Base-by-base conservation (phyloP, 2,113 vertebrate genomes). In the Leptobrachium ailaonicum region DNA sequence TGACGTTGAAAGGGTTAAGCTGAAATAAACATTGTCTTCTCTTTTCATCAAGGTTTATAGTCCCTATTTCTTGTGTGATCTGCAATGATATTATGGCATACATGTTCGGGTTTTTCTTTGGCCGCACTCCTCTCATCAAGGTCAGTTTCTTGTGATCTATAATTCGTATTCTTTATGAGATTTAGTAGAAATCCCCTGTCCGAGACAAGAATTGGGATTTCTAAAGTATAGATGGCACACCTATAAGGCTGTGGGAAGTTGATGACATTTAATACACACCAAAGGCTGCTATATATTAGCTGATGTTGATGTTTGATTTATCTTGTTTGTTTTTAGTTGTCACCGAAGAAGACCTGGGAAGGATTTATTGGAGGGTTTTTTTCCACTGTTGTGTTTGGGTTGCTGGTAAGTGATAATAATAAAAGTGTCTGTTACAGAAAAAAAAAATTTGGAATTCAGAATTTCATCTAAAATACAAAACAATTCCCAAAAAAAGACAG, bases 91-190 rank as follows among this genome's bases (percentile, higher is more conserved):
- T 99, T 76, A 99, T 99, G 98, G 97, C 98, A 1, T 99, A 99
- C 89, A 99, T 99, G 98, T 99, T 99, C n/a, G 98, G 98, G 0
- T 99, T 99, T 91, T 99, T 99, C 92, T 99, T 99, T 0, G 98
- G 97, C 73, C 96, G 97, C 82, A 99, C 97, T 0, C 97, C 98
- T 0, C 96, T 99, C 75, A 99, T 99, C 82, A 99, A 99, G 96
- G 97, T 99, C 43, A 8, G 91, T 84, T 47, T 5, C 11, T 1
- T 32, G 12, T 66, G 20, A 3, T 66, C 3, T 3, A 8, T 20
- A 66, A 20, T 40, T 32, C 40, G 40, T 8, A 50, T 50, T 50
- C 47, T 50, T 32, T 50, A 8, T 50, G 8, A 50, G 47, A 8
- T 50, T 50, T 50, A 50, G 47, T 1, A 50, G 20, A 32, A 32